Conservation (phyloP, 1,140 invertebrate genomes). For the Hesperophylax magnus region DNA sequence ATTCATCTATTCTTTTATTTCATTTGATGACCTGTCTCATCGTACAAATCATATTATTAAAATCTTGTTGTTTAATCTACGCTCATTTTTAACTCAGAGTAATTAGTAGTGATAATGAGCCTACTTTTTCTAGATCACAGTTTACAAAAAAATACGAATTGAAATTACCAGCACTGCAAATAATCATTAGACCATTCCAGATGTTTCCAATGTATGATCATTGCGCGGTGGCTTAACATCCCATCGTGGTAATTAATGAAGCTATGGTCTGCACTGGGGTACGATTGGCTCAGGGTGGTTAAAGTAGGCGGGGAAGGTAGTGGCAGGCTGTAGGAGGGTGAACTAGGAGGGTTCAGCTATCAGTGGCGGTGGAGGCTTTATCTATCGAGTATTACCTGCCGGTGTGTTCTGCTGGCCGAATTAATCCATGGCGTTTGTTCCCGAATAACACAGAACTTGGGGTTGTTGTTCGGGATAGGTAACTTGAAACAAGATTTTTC, state of each 20-base stretch:
- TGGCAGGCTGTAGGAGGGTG: not conserved
- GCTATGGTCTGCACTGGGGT: not conserved
- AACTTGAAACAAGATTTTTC: no score
- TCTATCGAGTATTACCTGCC: conserved; percentile 10
- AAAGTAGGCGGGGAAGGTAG: not conserved
- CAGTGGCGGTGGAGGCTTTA: conserved; percentile 10
- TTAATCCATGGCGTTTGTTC: conserved; percentile 1
- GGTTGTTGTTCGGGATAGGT: no score
- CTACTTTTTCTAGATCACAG: no score
- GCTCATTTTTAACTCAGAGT: no score
- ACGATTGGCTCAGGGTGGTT: conserved; percentile 1
- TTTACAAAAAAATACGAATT: no score
- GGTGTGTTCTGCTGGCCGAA: conserved; percentile 10
- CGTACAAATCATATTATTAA: no score
- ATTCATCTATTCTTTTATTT: no score
- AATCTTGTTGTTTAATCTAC: no score
- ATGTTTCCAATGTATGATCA: conserved; percentile 13
- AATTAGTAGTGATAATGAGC: no score
- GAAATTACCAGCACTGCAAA: no score
- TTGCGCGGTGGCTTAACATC: conserved; percentile 21
- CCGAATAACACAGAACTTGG: not conserved
- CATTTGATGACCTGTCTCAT: no score
- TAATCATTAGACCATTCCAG: not conserved
- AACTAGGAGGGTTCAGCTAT: not conserved
- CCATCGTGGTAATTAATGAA: conserved; percentile 22